Evolutionary conservation across 1,140 invertebrate species (phyloP), one percentile per base, ranked within the genome.

Genomic region (Frieseomelitta varia): DNA sequence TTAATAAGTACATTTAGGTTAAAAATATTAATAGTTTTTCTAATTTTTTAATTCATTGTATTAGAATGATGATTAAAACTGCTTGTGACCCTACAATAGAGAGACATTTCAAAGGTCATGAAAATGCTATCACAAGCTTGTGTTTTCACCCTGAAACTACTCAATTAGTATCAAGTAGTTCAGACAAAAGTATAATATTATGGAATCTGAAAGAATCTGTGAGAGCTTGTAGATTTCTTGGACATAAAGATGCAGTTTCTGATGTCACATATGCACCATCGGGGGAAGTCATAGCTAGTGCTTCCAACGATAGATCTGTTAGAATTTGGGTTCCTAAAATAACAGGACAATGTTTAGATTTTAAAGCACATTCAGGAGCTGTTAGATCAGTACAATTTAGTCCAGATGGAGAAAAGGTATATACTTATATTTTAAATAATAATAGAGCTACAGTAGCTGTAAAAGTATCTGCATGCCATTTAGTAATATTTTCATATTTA

Each of bases 291-390:
- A 96, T 99, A 87, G 98, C 98, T 6, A 98, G 98, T 51, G 96
- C 96, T 53, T 98, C 98, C 1, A 96, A 97, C 81, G 98, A 99
- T 92, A 96, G 97, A 93, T 97, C 97, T 47, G 97, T 99, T 0
- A 95, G 98, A 87, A 94, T 99, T 30, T 99, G 98, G 98, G 96
- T 98, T 68, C 97, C 98, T 0, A 97, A 96, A 87, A 95, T 98
- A 87, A 97, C 96, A 90, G 97, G 97, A 12, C 96, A 97, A 80
- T 96, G 96, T 2, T 93, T 95, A 21, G 97, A 97, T 92, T 98
- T 98, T 92, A 96, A 96, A 94, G 97, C 97, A 30, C 98, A 99
- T 94, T 96, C 96, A 68, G 96, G 96, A 80, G 96, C 97, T 56
- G 97, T 99, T 3, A 95, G 97, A 71, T 97, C 97, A 84, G 96